phyloP scores from a whole-genome alignment of 1,140 invertebrate genomes.

The Brachionus rotundiformis region DNA sequence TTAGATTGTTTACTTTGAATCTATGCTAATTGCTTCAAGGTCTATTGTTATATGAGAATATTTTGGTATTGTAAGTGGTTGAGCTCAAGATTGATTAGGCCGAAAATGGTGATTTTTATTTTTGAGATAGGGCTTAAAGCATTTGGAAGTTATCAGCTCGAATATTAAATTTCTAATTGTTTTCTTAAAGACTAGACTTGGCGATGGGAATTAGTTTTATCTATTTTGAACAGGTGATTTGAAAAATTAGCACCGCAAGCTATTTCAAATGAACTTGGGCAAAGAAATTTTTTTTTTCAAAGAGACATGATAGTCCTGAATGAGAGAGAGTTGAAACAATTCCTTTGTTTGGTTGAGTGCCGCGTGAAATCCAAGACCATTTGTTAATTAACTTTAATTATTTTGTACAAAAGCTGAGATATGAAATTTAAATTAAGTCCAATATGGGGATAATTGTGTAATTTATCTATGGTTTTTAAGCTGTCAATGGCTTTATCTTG shows the following conservation, averaged over 20 bases:
- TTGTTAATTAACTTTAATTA: background rate
- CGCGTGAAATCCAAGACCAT: background rate
- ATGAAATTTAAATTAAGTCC: background rate
- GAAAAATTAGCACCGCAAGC: background rate
- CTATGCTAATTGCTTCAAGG: conserved; percentile 29
- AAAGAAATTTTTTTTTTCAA: background rate
- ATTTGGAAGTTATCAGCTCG: background rate
- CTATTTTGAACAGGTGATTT: conserved; percentile 29
- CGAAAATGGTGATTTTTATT: conserved; percentile 27
- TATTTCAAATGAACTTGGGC: background rate
- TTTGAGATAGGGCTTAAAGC: background rate
- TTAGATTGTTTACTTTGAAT: background rate
- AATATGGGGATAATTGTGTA: conserved; percentile 33
- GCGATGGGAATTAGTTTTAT: background rate
- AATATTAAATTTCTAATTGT: conserved; percentile 29
- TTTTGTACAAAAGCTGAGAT: background rate
- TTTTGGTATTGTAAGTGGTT: background rate
- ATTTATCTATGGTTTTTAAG: background rate
- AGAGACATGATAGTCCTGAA: background rate
- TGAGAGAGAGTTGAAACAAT: background rate
- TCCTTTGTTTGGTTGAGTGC: background rate
- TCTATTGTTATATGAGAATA: background rate
- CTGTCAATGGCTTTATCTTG: background rate
- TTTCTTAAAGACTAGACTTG: conserved; percentile 30
- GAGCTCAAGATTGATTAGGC: conserved; percentile 2